phyloP scores from a whole-genome alignment of 2,797 vertebrate genomes.

The Parauchenoglanis punctatus region DNA sequence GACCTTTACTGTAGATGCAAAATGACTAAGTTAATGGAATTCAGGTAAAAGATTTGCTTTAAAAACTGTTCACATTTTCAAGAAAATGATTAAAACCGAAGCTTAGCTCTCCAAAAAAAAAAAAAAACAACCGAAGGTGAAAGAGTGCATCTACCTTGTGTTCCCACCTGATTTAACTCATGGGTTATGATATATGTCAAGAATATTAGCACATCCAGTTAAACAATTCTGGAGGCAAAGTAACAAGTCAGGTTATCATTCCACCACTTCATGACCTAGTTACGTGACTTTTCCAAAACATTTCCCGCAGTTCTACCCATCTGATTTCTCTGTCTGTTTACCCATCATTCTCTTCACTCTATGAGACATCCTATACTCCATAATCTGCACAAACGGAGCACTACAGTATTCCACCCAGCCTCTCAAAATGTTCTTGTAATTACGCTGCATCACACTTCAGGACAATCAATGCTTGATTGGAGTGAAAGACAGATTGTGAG shows the following conservation, averaged over 20 bases:
- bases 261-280: slow-evolving; percentile 9
- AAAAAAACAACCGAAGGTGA: background rate
- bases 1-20: background rate
- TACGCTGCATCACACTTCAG: slow-evolving; percentile 53
- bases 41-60: background rate
- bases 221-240: background rate
- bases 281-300: background rate
- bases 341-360: slow-evolving; percentile 16
- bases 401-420: slow-evolving; percentile 36
- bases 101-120: background rate
- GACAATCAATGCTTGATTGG: slow-evolving; percentile 56
- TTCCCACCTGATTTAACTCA: background rate
- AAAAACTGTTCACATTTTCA: background rate
- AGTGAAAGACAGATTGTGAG: slow-evolving; percentile 45
- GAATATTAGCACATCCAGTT: background rate
- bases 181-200: background rate
- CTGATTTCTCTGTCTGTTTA: slow-evolving; percentile 32
- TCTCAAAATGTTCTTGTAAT: slow-evolving; percentile 42
- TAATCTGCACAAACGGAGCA: slow-evolving; percentile 25
- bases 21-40: background rate
- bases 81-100: background rate
- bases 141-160: background rate
- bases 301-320: background rate
- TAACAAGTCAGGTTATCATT: background rate
- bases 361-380: slow-evolving; percentile 24